Evolutionary conservation across 1,140 invertebrate genomes (phyloP).

Genomic region (Carcinoscorpius rotundicauda): DNA sequence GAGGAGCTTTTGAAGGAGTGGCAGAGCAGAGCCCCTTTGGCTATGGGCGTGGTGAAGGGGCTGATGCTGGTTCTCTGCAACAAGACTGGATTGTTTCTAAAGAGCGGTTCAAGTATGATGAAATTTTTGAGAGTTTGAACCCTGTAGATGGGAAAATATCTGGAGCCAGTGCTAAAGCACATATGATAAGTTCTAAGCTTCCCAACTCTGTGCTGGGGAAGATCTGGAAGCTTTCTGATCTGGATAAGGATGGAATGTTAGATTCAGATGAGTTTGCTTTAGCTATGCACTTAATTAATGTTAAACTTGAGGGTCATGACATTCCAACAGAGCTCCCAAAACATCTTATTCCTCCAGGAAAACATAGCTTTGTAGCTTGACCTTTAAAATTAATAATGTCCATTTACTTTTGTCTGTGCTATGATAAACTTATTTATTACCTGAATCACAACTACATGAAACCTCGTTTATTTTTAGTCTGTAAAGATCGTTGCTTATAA

Average conservation of each 20-base stretch:
- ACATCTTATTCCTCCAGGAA: conserved; percentile 79
- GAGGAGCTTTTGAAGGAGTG: conserved; percentile 23
- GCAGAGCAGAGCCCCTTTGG: conserved; percentile 52
- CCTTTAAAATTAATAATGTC: no score
- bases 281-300: conserved; percentile 93
- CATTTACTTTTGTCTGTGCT: no score
- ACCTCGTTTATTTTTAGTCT: no score
- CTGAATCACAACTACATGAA: no score
- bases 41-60: conserved; percentile 88
- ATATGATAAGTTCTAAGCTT: conserved; percentile 97
- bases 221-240: conserved; percentile 94
- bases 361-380: conserved; percentile 17
- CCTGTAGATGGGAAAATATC: conserved; percentile 91
- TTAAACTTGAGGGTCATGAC: conserved; percentile 90
- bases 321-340: conserved; percentile 77
- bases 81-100: conserved; percentile 92
- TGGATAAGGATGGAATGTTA: conserved; percentile 91
- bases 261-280: conserved; percentile 96
- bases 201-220: conserved; percentile 95
- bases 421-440: no score
- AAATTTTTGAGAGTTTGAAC: conserved; percentile 67
- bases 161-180: conserved; percentile 57
- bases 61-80: conserved; percentile 90
- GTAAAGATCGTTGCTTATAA: no score
- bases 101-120: conserved; percentile 76